Evolutionary conservation across 2,888 invertebrate genomes (phyloP), one percentile per base, ranked within the genome.

Genomic region (Mechanitis messenoides): DNA sequence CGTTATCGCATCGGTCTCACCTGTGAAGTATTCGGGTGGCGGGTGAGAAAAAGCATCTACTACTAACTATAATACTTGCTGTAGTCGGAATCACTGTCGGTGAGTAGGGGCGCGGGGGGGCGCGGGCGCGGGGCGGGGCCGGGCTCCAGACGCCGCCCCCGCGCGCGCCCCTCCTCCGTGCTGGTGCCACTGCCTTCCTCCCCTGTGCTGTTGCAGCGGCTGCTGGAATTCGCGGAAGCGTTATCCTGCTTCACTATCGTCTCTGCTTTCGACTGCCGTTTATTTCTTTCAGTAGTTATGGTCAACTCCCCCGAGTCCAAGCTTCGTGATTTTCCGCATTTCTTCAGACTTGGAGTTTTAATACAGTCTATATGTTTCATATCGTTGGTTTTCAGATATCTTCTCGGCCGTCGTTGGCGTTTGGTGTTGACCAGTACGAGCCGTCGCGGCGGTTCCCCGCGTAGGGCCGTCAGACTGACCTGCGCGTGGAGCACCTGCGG

Each of bases 271-370:
- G 73, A 68, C 58, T 72, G 76, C 56, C 77, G 71, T 63, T 76
- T 79, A 12, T 85, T 87, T 69, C 78, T 81, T n/a, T 91, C 91
- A 46, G 85, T 87, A 45, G 91, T 87, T 5, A 92, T 92, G 55
- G 94, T 92, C 71, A 96, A 91, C 77, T 96, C 96, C 73, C 95
- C 95, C 0, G 96, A 96, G 78, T 97, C 97, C 50, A 97, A 87
- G 74, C 96, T 96, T 71, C 94, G 94, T 0, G 96, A 96, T 79
- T 95, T 95, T 0, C 95, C 95, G 72, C 94, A 94, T 68, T 92
- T 92, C 63, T 92, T 92, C 54, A 95, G 81, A 63, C 92, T 89
- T 0, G 93, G 92, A 12, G 82, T 80, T 69, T 77, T 83, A 38
- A 67, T 64, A 47, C 66, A 71, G 66, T 81, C 82, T 3, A 71